phyloP scores from a whole-genome alignment of 2,113 vertebrate species.

The Semicossyphus pulcher region DNA sequence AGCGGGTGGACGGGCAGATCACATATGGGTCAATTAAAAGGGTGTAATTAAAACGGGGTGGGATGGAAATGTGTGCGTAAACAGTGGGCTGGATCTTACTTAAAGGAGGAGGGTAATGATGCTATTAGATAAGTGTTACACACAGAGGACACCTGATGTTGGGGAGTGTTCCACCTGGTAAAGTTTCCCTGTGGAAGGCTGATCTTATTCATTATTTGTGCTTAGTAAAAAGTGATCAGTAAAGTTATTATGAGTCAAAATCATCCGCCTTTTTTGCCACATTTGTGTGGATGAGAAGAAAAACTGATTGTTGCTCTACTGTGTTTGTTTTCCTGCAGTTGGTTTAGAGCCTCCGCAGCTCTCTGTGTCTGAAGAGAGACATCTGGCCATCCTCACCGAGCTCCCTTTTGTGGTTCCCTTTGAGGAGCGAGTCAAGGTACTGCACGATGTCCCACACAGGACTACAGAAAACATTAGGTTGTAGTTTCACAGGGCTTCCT shows the following conservation, averaged over 20 bases:
- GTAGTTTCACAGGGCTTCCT: no score
- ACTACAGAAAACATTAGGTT: background rate
- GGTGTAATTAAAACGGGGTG: constrained; percentile 60
- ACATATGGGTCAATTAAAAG: constrained; percentile 78
- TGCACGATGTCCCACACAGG: background rate
- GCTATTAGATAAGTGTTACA: constrained; percentile 14
- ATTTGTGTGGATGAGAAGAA: no score
- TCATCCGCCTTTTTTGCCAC: no score
- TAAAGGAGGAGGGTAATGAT: constrained; percentile 13
- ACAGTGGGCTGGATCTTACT: constrained; percentile 17
- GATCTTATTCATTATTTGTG: no score
- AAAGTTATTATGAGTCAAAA: no score
- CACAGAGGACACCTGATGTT: background rate
- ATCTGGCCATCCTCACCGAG: constrained; percentile 97
- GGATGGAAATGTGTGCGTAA: constrained; percentile 54
- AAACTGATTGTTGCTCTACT: no score
- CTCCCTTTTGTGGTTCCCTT: constrained; percentile 98
- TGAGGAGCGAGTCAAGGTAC: constrained; percentile 99
- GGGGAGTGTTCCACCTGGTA: background rate
- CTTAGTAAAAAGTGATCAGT: no score
- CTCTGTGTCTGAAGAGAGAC: constrained; percentile 95
- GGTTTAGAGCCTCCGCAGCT: constrained; percentile 93
- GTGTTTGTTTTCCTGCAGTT: constrained; percentile 82
- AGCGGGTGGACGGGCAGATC: constrained; percentile 64
- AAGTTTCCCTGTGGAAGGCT: background rate